phyloP scores from a whole-genome alignment of 1,140 invertebrate species.

The Apis cerana region DNA sequence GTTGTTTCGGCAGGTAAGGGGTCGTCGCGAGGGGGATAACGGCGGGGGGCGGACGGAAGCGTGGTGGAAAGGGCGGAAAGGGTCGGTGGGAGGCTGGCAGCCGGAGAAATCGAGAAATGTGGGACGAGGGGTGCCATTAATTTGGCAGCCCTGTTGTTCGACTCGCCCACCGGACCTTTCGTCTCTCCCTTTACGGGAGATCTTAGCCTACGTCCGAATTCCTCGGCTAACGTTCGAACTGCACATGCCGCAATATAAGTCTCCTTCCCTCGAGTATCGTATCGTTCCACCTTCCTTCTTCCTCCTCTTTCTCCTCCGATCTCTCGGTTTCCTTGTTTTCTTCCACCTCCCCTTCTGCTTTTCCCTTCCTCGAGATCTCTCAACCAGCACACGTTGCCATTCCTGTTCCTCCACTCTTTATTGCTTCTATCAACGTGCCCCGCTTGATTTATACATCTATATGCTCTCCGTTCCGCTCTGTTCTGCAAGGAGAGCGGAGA shows the following conservation, averaged over 20 bases:
- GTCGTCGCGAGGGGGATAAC: constrained; percentile 8
- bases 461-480: constrained; percentile 49
- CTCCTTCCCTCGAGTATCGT: constrained; percentile 12
- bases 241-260: constrained; percentile 63
- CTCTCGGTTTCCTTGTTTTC: neutral
- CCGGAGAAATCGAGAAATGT: constrained; percentile 67
- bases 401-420: constrained; percentile 61
- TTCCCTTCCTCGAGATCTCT: neutral
- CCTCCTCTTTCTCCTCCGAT: neutral
- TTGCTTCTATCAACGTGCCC: constrained; percentile 70
- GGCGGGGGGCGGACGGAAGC: neutral
- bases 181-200: constrained; percentile 42
- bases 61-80: neutral
- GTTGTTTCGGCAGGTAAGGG: constrained; percentile 62
- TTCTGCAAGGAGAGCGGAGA: constrained; percentile 10
- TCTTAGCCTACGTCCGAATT: constrained; percentile 65
- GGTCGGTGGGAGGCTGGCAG: constrained; percentile 23
- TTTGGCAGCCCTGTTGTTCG: constrained; percentile 68
- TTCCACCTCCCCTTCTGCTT: neutral
- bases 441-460: constrained; percentile 70
- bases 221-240: constrained; percentile 58
- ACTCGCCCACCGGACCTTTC: constrained; percentile 59
- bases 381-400: constrained; percentile 20
- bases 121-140: constrained; percentile 66
- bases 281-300: neutral